phyloP scores from a whole-genome alignment of 2,113 vertebrate species.

The Dasyornis broadbenti region DNA sequence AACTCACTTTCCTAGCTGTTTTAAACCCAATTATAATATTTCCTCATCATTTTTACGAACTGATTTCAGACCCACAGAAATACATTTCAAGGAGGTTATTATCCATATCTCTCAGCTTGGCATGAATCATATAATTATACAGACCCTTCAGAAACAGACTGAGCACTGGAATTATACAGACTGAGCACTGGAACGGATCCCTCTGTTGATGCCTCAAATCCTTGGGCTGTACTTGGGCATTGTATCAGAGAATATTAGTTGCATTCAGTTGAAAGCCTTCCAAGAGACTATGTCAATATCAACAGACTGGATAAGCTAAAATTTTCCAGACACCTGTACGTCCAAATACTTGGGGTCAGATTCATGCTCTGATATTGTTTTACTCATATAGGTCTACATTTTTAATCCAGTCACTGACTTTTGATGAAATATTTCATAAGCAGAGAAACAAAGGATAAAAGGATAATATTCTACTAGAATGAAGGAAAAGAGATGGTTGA shows the following conservation, averaged over 20 bases:
- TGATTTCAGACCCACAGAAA: not conserved
- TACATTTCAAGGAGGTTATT: not conserved
- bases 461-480: not conserved
- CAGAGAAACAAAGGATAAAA: not conserved
- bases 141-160: not conserved
- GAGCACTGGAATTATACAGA: not conserved
- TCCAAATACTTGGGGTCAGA: fast-evolving
- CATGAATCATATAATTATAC: not conserved
- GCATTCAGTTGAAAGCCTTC: not conserved
- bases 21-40: not conserved
- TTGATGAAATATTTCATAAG: not conserved
- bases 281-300: not conserved
- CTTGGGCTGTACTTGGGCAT: not conserved
- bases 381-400: not conserved
- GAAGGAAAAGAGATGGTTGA: not conserved
- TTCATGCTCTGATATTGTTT: not conserved
- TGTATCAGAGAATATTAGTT: not conserved
- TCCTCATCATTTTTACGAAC: not conserved
- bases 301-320: not conserved
- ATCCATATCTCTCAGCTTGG: not conserved
- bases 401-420: not conserved
- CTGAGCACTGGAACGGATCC: not conserved
- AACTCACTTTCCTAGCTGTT: not conserved
- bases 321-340: not conserved
- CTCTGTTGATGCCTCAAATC: not conserved